A percentile compares a stretch with the other conserved stretches of the same genome.
Evolutionary conservation across 2,888 invertebrate species (phyloP).

Genomic region (Reticulitermes lucifugus): DNA sequence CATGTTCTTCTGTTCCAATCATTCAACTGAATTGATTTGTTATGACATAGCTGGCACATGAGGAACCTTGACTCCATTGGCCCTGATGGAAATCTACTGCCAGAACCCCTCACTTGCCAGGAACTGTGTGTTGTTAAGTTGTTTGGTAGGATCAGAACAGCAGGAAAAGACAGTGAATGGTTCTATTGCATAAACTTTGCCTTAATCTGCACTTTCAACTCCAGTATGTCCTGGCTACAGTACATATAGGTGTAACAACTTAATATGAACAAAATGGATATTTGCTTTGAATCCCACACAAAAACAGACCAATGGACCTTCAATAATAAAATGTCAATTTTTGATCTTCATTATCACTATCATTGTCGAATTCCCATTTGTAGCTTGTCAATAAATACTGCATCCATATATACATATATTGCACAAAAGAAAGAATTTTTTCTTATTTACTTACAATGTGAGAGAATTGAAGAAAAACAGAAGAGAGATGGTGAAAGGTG

Average conservation of each 20-base stretch:
- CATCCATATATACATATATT: not conserved
- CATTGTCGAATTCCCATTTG: not conserved
- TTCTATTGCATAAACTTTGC: conserved; percentile 22
- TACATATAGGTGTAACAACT: not conserved
- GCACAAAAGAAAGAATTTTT: not conserved
- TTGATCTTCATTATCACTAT: not conserved
- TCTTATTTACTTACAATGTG: not conserved
- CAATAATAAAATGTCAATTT: not conserved
- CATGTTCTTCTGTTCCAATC: not conserved
- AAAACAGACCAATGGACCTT: not conserved
- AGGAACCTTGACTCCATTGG: not conserved
- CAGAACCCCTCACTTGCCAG: conserved; percentile 13
- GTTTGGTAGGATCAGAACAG: not conserved
- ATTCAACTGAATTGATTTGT: not conserved
- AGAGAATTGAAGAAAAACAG: not conserved
- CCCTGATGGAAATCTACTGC: conserved; percentile 19
- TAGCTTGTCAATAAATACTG: not conserved
- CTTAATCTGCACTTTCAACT: conserved; percentile 26
- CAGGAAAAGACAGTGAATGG: not conserved
- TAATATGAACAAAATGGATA: not conserved
- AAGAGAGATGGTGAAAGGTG: not conserved
- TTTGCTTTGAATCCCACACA: not conserved
- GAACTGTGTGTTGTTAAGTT: not conserved
- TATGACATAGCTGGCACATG: not conserved
- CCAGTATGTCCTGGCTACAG: not conserved